These are phyloP conservation scores for Silvanus unidentatus DNA, from an alignment of 2,888 invertebrate species.

Conservation along the genomic window DNA sequence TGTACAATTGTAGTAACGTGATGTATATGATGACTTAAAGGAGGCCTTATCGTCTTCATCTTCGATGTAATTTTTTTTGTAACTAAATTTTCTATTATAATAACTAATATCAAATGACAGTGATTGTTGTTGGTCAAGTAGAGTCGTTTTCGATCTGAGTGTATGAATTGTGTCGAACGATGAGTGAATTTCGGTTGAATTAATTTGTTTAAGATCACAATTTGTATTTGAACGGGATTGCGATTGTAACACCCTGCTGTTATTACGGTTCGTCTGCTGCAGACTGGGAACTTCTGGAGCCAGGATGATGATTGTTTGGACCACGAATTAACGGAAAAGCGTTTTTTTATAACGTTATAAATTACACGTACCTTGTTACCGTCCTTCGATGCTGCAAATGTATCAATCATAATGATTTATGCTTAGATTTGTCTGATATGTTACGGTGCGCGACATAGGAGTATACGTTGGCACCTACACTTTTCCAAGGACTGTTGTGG, in stretches of 20 bases:
- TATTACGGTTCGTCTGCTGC: slow-evolving; percentile 26
- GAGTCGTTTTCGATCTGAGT: slow-evolving; percentile 25
- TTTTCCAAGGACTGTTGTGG: slow-evolving; percentile 16
- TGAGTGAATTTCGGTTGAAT: slow-evolving; percentile 23
- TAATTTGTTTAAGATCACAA: slow-evolving; percentile 13
- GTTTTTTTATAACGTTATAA: slow-evolving; percentile 10
- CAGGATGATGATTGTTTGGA: slow-evolving; percentile 39
- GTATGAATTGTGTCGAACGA: slow-evolving; percentile 31
- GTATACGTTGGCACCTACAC: slow-evolving; percentile 27
- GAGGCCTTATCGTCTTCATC: slow-evolving; percentile 21
- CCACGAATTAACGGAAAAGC: slow-evolving; percentile 26
- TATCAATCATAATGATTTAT: slow-evolving; percentile 43
- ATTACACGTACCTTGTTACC: slow-evolving; percentile 28
- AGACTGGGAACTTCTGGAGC: slow-evolving; percentile 43
- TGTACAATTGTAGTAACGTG: slow-evolving; percentile 12
- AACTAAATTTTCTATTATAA: slow-evolving; percentile 19
- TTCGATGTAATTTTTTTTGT: slow-evolving; percentile 20
- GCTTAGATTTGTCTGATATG: slow-evolving; percentile 34
- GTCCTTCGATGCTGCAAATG: slow-evolving; percentile 30
- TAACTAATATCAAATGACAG: slow-evolving; percentile 29
- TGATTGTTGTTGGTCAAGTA: slow-evolving; percentile 25
- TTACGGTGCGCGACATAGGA: slow-evolving; percentile 40
- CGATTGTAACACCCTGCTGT: slow-evolving; percentile 7
- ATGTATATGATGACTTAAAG: slow-evolving; percentile 21
- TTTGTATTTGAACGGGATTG: slow-evolving; percentile 13